A percentile compares a stretch with the other conserved stretches of the same genome.
These are phyloP conservation scores for Rhopilema esculentum DNA, from an alignment of 30 jellyfish, hydroid and myxozoan genomes.

Conservation along the genomic window DNA sequence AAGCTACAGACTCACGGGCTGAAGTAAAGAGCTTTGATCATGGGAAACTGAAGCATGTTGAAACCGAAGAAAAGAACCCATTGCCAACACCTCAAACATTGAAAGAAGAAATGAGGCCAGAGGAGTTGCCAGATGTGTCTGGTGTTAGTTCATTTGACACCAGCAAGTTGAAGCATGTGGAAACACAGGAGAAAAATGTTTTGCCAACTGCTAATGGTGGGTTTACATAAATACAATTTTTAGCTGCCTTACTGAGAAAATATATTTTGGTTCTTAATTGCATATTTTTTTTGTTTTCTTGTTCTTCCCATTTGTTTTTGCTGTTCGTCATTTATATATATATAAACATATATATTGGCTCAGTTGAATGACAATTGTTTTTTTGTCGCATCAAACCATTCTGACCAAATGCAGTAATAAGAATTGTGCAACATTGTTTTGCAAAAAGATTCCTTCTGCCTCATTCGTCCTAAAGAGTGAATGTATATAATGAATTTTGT, in stretches of 20 bases:
- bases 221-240: no score
- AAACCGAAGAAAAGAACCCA: conserved; percentile 73
- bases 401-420: no score
- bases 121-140: conserved; percentile 71
- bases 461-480: background rate
- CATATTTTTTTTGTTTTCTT: background rate
- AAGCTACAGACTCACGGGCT: conserved; percentile 69
- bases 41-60: conserved; percentile 71
- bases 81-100: conserved; percentile 77
- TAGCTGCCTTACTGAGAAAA: background rate
- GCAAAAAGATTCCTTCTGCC: background rate
- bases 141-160: conserved; percentile 66
- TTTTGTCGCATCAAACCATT: no score
- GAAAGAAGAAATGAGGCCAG: conserved; percentile 86
- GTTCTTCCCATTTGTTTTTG: background rate
- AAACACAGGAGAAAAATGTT: conserved; percentile 71
- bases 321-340: no score
- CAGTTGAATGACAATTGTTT: no score
- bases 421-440: no score
- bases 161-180: conserved; percentile 75
- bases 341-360: no score
- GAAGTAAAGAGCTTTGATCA: conserved; percentile 75
- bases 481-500: background rate
- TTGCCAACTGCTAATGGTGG: conserved; percentile 74
- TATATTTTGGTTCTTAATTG: no score